Conservation (phyloP, 2,113 vertebrate genomes). For the Turnix velox region DNA sequence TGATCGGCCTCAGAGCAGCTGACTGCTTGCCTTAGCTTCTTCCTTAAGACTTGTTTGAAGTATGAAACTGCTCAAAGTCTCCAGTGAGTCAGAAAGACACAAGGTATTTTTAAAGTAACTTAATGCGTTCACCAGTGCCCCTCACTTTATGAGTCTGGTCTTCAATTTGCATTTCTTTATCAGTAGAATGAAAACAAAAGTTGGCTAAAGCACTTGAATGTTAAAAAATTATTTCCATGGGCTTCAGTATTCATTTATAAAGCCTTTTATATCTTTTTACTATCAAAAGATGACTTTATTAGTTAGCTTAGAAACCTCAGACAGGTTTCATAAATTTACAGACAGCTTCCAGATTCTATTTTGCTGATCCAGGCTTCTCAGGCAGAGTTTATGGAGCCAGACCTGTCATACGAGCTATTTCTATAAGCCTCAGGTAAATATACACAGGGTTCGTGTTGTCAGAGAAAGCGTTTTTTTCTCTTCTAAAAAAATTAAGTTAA, state of each 20-base stretch:
- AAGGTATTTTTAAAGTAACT: not conserved
- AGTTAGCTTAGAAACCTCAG: conserved; percentile 28
- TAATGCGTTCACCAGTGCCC: not conserved
- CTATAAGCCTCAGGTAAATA: conserved; percentile 63
- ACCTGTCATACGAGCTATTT: conserved; percentile 57
- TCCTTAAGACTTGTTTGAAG: not conserved
- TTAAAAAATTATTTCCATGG: not conserved
- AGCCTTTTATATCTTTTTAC: not conserved
- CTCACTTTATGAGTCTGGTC: not conserved
- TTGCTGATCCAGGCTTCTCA: conserved; percentile 40
- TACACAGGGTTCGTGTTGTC: conserved; percentile 28
- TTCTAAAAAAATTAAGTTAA: conserved; percentile 43
- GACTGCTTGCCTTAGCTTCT: not conserved
- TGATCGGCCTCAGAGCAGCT: not conserved
- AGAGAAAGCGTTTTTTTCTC: conserved; percentile 40
- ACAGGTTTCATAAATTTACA: conserved; percentile 37
- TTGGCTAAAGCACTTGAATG: not conserved
- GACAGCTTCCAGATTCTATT: conserved; percentile 50
- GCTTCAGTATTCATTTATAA: not conserved
- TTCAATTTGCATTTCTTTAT: not conserved
- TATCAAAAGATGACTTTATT: conserved; percentile 16
- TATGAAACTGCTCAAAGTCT: conserved; percentile 1
- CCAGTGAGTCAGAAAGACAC: not conserved
- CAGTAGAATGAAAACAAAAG: not conserved
- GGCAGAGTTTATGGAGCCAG: conserved; percentile 46